Conservation (phyloP, 2,113 vertebrate genomes). For the Cyanistes caeruleus region DNA sequence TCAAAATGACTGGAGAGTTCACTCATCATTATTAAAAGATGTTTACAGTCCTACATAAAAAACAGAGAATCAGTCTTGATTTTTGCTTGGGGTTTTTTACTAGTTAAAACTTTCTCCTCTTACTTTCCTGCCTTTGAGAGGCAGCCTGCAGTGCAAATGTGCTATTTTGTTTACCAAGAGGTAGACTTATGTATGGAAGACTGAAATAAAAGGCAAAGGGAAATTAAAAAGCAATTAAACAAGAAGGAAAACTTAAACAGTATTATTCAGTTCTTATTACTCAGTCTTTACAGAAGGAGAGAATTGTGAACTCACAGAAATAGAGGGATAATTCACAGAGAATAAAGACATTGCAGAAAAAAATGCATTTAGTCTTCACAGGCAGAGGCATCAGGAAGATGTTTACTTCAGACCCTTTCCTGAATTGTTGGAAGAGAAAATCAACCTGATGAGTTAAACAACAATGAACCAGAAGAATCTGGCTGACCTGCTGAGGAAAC, state of each 20-base stretch:
- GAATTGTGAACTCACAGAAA: neutral
- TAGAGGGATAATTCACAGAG: neutral
- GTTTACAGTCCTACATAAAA: neutral
- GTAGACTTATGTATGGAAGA: neutral
- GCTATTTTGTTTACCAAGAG: neutral
- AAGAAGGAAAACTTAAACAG: neutral
- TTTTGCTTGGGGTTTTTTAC: neutral
- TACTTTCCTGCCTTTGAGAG: neutral
- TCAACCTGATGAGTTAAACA: neutral
- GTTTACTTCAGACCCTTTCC: neutral
- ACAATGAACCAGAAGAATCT: neutral
- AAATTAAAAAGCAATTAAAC: constrained; percentile 7
- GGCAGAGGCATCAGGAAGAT: neutral
- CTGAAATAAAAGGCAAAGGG: neutral
- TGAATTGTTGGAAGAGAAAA: neutral
- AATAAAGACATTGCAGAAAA: neutral
- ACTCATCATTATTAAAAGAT: neutral
- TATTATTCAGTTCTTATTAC: neutral
- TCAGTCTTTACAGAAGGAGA: neutral
- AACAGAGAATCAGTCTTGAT: neutral
- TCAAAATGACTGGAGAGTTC: neutral
- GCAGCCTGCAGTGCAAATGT: neutral
- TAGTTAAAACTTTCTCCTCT: neutral
- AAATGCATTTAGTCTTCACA: neutral
- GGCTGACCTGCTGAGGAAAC: neutral